These are phyloP conservation scores for Encarsia formosa DNA, from an alignment of 2,888 invertebrate genomes.

Conservation along the genomic window DNA sequence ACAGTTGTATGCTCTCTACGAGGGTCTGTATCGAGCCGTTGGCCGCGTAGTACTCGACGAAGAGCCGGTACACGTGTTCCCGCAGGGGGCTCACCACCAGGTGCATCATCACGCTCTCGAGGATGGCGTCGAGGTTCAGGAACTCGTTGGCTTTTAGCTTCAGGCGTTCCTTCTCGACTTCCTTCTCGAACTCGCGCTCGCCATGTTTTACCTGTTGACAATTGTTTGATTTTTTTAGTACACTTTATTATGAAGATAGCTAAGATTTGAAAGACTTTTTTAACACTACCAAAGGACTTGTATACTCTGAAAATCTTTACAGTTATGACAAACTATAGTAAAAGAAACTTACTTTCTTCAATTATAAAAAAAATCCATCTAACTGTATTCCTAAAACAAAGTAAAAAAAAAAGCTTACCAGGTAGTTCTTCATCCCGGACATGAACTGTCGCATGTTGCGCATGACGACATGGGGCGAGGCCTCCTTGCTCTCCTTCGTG, in stretches of 20 bases:
- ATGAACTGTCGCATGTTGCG: conserved; percentile 92
- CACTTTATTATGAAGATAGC: too few species aligned
- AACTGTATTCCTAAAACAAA: too few species aligned
- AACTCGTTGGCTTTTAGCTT: conserved; percentile 88
- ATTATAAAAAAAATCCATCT: background rate
- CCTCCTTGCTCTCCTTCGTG: conserved; percentile 84
- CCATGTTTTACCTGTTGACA: conserved; percentile 77
- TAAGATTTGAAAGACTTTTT: too few species aligned
- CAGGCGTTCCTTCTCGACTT: conserved; percentile 80
- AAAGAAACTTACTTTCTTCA: background rate
- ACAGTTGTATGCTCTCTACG: conserved; percentile 67
- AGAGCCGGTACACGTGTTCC: conserved; percentile 75
- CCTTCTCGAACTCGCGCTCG: conserved; percentile 85
- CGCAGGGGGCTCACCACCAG: conserved; percentile 83
- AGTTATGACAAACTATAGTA: background rate
- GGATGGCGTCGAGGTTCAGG: conserved; percentile 89
- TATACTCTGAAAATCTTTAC: too few species aligned
- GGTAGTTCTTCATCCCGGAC: conserved; percentile 97
- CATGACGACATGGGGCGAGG: conserved; percentile 83
- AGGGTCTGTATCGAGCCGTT: conserved; percentile 69
- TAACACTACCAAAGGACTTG: too few species aligned
- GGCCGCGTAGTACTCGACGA: conserved; percentile 82
- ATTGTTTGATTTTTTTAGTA: background rate
- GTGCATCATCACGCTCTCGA: conserved; percentile 91
- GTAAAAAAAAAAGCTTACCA: conserved; percentile 47